Percentiles rank a stretch among this genome's conserved stretches.
Conservation (phyloP, 2,113 vertebrate genomes). For the Arizona elegans region DNA sequence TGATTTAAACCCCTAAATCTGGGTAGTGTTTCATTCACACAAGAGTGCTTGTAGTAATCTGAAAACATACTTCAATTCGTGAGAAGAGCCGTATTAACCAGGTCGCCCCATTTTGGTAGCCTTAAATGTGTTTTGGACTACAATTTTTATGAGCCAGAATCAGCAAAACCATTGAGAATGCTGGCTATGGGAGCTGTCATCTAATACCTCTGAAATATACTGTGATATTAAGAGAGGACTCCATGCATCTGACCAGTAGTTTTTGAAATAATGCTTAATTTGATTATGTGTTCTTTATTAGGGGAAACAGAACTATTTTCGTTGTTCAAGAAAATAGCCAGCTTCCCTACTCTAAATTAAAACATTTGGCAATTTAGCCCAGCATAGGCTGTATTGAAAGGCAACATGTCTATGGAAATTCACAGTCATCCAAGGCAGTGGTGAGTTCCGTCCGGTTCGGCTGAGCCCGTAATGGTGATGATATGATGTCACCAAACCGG, state of each 20-base stretch:
- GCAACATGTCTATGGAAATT: background rate
- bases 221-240: background rate
- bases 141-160: background rate
- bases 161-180: background rate
- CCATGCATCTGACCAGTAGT: background rate
- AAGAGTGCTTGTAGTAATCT: background rate
- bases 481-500: no score
- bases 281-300: background rate
- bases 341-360: background rate
- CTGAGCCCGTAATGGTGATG: no score
- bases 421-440: no score
- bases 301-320: background rate
- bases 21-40: background rate
- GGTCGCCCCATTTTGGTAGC: background rate
- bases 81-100: background rate
- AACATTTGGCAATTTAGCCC: background rate
- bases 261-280: background rate
- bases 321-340: background rate
- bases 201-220: background rate
- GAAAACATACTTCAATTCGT: background rate
- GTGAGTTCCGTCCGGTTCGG: no score
- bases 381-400: background rate
- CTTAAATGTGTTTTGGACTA: background rate
- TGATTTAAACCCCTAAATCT: background rate
- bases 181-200: background rate